Conservation (phyloP, 2,113 vertebrate genomes). For the Rhinoptilus africanus region DNA sequence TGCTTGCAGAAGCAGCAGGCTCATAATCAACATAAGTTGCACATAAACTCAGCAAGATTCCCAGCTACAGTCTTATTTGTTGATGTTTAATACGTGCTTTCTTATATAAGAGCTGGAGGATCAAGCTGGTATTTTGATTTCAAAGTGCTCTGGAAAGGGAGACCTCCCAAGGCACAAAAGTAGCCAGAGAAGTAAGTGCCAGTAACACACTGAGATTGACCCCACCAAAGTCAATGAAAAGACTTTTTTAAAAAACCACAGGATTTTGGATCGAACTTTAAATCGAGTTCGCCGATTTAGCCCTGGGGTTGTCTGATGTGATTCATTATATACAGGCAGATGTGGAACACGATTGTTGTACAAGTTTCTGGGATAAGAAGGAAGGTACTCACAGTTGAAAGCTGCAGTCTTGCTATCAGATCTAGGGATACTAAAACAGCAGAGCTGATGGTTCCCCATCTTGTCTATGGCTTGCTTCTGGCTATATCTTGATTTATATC, state of each 20-base stretch:
- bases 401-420: neutral
- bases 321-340: neutral
- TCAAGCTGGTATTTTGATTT: neutral
- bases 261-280: neutral
- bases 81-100: neutral
- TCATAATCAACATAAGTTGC: neutral
- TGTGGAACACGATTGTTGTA: neutral
- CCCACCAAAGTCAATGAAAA: neutral
- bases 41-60: neutral
- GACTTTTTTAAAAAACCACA: neutral
- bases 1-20: neutral
- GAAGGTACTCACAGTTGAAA: neutral
- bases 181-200: neutral
- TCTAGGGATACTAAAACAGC: neutral
- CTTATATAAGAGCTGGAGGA: neutral
- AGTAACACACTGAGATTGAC: neutral
- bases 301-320: neutral
- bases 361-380: neutral
- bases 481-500: conserved; percentile 50
- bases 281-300: neutral
- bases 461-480: neutral
- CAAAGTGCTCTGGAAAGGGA: neutral
- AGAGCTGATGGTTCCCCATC: neutral
- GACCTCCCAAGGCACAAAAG: neutral
- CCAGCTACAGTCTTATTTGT: neutral